Evolutionary conservation across 64 coral and sea anemone genomes (phyloP).

Genomic region (Actinia equina): DNA sequence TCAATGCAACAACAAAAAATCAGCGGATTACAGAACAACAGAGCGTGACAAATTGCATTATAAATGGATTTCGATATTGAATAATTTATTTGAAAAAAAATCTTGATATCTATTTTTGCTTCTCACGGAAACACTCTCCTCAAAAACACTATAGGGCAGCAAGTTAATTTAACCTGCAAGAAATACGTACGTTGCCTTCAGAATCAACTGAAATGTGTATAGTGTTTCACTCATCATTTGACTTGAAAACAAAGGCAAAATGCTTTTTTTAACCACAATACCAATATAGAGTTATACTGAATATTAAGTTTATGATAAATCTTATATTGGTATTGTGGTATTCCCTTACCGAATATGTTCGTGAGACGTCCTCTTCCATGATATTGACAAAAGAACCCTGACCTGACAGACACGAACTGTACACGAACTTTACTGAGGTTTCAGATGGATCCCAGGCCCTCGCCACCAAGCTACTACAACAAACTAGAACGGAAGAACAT

Average conservation of each 20-base stretch:
- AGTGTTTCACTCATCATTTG: not conserved
- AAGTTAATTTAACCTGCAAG: not conserved
- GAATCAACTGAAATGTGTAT: not conserved
- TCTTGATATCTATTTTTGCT: too few species aligned
- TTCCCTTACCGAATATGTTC: not conserved
- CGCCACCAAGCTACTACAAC: not conserved
- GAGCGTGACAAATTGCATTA: not conserved
- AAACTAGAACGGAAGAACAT: not conserved
- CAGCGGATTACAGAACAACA: not conserved
- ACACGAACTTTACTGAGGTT: not conserved
- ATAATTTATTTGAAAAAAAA: not conserved
- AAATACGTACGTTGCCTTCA: not conserved
- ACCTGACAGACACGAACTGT: not conserved
- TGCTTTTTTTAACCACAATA: too few species aligned
- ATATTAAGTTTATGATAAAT: not conserved
- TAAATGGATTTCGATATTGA: not conserved
- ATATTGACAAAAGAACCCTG: too few species aligned
- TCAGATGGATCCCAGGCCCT: not conserved
- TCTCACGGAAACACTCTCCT: not conserved
- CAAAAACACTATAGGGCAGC: not conserved
- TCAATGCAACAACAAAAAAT: not conserved
- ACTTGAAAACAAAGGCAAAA: too few species aligned
- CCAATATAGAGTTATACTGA: too few species aligned
- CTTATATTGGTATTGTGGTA: not conserved
- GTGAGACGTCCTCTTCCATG: slow-evolving; percentile 11